Percentiles rank a stretch among this genome's conserved stretches.
Conservation (phyloP, 1,140 invertebrate species). For the Aethina tumida region DNA sequence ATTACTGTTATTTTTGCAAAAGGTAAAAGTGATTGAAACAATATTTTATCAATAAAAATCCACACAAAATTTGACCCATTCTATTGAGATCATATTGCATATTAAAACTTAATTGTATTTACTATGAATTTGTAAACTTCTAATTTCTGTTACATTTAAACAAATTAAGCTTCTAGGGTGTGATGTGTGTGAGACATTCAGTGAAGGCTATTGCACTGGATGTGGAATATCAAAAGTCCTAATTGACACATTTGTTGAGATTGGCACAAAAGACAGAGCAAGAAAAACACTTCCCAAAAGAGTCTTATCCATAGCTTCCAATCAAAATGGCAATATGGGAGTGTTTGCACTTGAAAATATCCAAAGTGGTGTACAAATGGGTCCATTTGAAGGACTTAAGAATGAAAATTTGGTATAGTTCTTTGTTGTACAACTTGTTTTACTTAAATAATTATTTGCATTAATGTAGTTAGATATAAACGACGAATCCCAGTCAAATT, state of each 20-base stretch:
- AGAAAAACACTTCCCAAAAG: conserved; percentile 9
- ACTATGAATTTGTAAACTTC: too few relatives aligned
- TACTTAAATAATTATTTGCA: conserved; percentile 8
- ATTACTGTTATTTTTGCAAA: too few relatives aligned
- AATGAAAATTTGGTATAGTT: conserved; percentile 15
- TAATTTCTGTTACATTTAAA: too few relatives aligned
- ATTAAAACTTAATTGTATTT: too few relatives aligned
- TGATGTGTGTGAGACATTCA: conserved; percentile 18
- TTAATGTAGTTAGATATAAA: conserved; percentile 27
- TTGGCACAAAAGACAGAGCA: conserved; percentile 13
- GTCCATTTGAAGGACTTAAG: conserved; percentile 35
- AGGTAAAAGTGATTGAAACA: too few relatives aligned
- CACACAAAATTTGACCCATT: too few relatives aligned
- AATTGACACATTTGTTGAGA: conserved; percentile 12
- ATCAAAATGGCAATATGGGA: conserved; percentile 28
- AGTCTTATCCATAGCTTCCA: conserved; percentile 9
- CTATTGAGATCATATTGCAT: too few relatives aligned
- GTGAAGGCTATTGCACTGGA: conserved; percentile 17
- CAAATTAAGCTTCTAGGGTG: conserved; percentile 23
- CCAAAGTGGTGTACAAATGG: conserved; percentile 35
- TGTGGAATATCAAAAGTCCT: conserved; percentile 17
- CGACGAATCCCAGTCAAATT: conserved; percentile 40
- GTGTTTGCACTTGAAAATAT: conserved; percentile 34
- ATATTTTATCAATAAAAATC: too few relatives aligned
- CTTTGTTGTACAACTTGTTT: conserved; percentile 2